Conservation (phyloP, 1,140 invertebrate genomes). For the Contarinia nasturtii region DNA sequence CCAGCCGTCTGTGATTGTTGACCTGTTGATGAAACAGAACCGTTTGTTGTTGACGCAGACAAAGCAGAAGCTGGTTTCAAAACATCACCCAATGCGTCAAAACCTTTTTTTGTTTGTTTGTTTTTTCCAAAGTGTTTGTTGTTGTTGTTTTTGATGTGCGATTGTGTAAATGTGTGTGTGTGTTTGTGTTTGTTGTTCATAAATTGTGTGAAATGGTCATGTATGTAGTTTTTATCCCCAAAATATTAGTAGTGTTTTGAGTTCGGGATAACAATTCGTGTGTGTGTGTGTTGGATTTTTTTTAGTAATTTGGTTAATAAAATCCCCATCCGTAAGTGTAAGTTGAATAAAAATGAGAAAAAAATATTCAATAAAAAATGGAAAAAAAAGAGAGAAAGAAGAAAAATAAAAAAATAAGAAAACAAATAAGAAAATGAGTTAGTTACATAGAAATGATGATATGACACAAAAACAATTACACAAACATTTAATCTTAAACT, state of each 20-base stretch:
- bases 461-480: neutral
- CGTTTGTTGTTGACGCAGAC: slow-evolving; percentile 11
- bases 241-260: neutral
- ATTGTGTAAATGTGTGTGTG: no score
- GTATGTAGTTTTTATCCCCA: neutral
- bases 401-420: neutral
- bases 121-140: slow-evolving; percentile 4
- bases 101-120: slow-evolving; percentile 26
- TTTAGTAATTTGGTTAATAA: neutral
- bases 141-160: neutral
- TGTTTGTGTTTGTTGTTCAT: neutral
- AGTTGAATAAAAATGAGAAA: no score
- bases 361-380: neutral
- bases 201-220: neutral
- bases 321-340: no score
- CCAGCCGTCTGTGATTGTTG: slow-evolving; percentile 11
- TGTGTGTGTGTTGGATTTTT: no score
- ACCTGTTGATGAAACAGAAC: slow-evolving; percentile 21
- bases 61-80: slow-evolving; percentile 30
- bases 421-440: neutral
- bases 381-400: slow-evolving; percentile 1
- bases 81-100: slow-evolving; percentile 53
- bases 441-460: neutral
- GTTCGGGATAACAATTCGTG: no score
- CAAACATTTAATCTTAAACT: no score